These are phyloP conservation scores for Poeciliopsis presidionis DNA, from an alignment of 2,797 vertebrate genomes.

Conservation along the genomic window DNA sequence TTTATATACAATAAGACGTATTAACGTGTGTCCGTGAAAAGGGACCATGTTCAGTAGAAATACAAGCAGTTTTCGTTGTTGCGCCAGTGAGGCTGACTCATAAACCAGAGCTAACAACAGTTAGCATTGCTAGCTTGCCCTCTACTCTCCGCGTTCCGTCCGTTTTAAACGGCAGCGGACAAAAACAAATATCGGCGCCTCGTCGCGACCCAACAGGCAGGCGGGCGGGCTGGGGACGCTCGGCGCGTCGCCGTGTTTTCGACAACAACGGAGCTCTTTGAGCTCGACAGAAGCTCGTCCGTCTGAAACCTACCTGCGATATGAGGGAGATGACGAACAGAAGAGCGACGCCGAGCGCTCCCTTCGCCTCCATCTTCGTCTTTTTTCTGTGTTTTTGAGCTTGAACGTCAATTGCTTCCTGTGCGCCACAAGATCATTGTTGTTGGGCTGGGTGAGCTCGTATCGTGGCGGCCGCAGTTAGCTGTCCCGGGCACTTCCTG, in stretches of 20 bases:
- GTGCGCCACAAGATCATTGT: slow-evolving; percentile 2
- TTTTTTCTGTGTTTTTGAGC: background rate
- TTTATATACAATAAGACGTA: background rate
- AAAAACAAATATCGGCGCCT: background rate
- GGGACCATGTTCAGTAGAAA: background rate
- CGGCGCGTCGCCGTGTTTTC: background rate
- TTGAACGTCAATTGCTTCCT: background rate
- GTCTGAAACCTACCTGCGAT: slow-evolving; percentile 58
- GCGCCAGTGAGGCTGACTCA: background rate
- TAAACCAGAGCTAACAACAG: background rate
- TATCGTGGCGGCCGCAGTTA: background rate
- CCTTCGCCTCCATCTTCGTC: slow-evolving; percentile 52
- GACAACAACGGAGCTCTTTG: background rate
- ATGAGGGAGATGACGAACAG: slow-evolving; percentile 47
- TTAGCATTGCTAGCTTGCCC: background rate
- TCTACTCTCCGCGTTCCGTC: background rate
- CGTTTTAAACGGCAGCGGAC: background rate
- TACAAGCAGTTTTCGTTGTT: background rate
- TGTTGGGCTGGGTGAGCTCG: background rate
- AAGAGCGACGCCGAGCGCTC: slow-evolving; percentile 31
- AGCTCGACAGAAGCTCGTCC: slow-evolving; percentile 3
- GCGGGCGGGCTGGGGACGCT: background rate
- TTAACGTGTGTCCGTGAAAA: background rate
- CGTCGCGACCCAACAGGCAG: fast-evolving
- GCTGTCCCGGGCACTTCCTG: slow-evolving; percentile 51